Conservation (phyloP, 1,140 invertebrate species). For the Drosophila albomicans region DNA sequence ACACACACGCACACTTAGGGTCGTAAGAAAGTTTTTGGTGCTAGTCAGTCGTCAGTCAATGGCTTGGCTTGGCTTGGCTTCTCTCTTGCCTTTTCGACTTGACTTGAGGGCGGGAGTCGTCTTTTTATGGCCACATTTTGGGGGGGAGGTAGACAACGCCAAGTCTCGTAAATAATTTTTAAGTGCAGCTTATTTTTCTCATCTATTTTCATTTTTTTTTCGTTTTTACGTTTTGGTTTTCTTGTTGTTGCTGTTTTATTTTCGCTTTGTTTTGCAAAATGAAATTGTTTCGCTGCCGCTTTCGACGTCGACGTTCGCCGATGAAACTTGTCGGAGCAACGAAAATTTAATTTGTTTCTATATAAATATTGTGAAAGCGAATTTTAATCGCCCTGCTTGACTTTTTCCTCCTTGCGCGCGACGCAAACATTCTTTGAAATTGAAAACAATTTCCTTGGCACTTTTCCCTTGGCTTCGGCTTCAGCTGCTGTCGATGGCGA, state of each 20-base stretch:
- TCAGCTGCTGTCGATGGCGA: constrained; percentile 10
- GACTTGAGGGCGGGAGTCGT: constrained; percentile 2
- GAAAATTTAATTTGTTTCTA: constrained; percentile 82
- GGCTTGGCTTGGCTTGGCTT: constrained; percentile 16
- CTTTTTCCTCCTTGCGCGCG: constrained; percentile 49
- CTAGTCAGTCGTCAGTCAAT: constrained; percentile 64
- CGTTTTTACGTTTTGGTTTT: constrained; percentile 30
- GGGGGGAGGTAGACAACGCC: background rate
- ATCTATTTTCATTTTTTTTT: constrained; percentile 48
- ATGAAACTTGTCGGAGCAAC: constrained; percentile 68
- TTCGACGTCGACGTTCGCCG: constrained; percentile 27
- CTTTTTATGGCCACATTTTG: constrained; percentile 65
- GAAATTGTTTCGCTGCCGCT: constrained; percentile 71
- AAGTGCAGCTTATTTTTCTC: constrained; percentile 73
- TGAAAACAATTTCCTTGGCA: constrained; percentile 80
- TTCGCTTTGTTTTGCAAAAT: constrained; percentile 74
- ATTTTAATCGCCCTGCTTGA: constrained; percentile 70
- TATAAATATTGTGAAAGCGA: constrained; percentile 83
- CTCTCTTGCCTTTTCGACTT: constrained; percentile 16
- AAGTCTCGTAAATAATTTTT: constrained; percentile 76
- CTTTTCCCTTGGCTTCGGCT: constrained; percentile 26
- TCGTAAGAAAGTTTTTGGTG: constrained; percentile 50
- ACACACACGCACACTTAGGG: constrained; percentile 6
- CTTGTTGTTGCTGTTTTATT: constrained; percentile 5
- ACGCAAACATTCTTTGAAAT: constrained; percentile 71